Base-by-base conservation (phyloP, 2,888 invertebrate species). In the Cheilosia scutellata region DNA sequence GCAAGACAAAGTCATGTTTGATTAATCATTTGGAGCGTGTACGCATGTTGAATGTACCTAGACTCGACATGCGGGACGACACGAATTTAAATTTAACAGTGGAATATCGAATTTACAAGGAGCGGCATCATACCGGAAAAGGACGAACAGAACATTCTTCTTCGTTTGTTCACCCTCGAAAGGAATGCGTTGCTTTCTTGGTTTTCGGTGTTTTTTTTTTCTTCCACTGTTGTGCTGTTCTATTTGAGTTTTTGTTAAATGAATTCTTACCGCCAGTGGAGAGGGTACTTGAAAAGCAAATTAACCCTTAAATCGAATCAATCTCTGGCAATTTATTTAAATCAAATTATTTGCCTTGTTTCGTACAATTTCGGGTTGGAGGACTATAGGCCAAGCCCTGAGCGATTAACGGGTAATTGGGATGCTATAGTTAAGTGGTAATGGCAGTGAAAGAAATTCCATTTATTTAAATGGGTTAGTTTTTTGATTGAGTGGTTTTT, bases 251-350 rank as follows among this genome's bases (percentile, higher is more conserved):
- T 25, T 2, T 25, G 25, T 62, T 74, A 76, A 80, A 60, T 76
- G 63, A 63, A 29, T 31, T 63, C 63, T 55, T 55, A 74, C 49
- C 51, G 16, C 31, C 44, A 55, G 42, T 58, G 75, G 47, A 71
- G 71, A 51, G 80, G 80, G 82, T 79, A 66, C 75, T 72, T 71
- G 66, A 86, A 42, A n/a, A 57, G 76, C 55, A 86, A 86, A 86
- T 86, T 86, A 86, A 86, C 86, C 86, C 86, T 86, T 86, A 86
- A 86, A 86, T 82, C 82, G 86, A 86, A 86, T 86, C 86, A 86
- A 86, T 86, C 86, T 76, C 82, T 86, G 53, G 82, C 86, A 86
- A 86, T 86, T 86, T 86, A 86, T 86, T 86, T 82, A 82, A 86
- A 86, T 86, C 86, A 76, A 82, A 86, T 86, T 86, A 82, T 76